Evolutionary conservation across 2,797 vertebrate species (phyloP).

Genomic region (Chrysocyon brachyurus): DNA sequence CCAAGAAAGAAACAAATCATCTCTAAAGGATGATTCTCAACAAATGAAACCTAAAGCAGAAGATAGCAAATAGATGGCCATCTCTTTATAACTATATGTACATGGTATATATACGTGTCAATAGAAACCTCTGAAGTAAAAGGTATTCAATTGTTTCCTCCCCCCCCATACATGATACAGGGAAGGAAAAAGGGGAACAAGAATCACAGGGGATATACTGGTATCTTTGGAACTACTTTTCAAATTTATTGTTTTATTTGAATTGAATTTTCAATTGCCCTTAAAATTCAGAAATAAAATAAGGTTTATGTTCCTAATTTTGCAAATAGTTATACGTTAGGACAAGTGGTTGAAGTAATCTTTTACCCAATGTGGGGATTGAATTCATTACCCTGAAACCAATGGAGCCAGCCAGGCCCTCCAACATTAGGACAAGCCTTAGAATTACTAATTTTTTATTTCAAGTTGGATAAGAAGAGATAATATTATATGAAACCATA

Average conservation of each 20-base stretch:
- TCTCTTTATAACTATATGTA: not conserved
- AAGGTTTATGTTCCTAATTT: not conserved
- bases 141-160: not conserved
- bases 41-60: constrained; percentile 7
- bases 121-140: not conserved
- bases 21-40: not conserved
- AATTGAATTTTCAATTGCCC: not conserved
- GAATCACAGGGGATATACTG: not conserved
- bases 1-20: constrained; percentile 9
- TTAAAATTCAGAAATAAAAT: not conserved
- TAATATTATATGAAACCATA: not conserved
- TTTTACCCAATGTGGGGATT: not conserved
- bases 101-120: fast-evolving
- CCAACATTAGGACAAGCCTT: not conserved
- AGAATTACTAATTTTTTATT: not conserved
- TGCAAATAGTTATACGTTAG: not conserved
- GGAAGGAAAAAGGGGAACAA: not conserved
- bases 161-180: not conserved
- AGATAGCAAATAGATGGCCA: not conserved
- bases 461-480: not conserved
- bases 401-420: not conserved
- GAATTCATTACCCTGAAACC: not conserved
- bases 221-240: not conserved
- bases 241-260: not conserved
- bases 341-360: not conserved